Conservation (phyloP, 2,888 invertebrate genomes). For the Scaptomyza tumidula region DNA sequence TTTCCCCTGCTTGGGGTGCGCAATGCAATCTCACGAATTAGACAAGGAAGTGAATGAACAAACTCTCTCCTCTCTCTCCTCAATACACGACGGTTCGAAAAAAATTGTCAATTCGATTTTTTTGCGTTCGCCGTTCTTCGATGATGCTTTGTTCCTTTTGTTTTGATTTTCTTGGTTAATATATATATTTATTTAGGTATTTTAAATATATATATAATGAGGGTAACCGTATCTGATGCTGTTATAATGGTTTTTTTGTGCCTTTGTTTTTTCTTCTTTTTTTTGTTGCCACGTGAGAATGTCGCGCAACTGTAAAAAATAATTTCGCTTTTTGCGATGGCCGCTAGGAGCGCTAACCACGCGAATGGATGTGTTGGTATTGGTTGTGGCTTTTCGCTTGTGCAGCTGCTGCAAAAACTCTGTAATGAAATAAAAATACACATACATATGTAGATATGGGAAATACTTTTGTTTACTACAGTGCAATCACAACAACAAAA, state of each 20-base stretch:
- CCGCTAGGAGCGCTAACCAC: constrained; percentile 58
- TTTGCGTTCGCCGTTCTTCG: constrained; percentile 4
- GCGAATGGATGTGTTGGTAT: constrained; percentile 30
- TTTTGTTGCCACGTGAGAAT: constrained; percentile 61
- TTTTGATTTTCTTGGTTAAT: constrained; percentile 17
- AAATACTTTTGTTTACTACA: constrained; percentile 14
- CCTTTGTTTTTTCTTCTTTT: constrained; percentile 16
- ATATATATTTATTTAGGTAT: constrained; percentile 16
- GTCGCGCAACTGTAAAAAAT: constrained; percentile 52
- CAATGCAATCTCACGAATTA: constrained; percentile 81
- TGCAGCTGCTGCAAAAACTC: constrained; percentile 47
- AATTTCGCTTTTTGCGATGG: constrained; percentile 55
- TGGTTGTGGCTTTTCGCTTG: constrained; percentile 24
- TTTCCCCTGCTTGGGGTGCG: constrained; percentile 84
- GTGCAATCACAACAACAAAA: constrained; percentile 1
- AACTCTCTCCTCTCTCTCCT: constrained; percentile 33
- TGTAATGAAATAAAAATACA: constrained; percentile 38
- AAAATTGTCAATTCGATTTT: constrained; percentile 28
- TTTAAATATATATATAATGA: constrained; percentile 4
- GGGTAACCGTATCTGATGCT: constrained; percentile 27
- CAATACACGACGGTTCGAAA: constrained; percentile 10
- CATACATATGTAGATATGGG: constrained; percentile 6
- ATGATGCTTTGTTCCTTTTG: constrained; percentile 24
- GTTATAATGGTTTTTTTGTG: constrained; percentile 5
- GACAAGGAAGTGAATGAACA: constrained; percentile 50